Evolutionary conservation across 2,113 vertebrate genomes (phyloP).

Genomic region (Myodes glareolus): DNA sequence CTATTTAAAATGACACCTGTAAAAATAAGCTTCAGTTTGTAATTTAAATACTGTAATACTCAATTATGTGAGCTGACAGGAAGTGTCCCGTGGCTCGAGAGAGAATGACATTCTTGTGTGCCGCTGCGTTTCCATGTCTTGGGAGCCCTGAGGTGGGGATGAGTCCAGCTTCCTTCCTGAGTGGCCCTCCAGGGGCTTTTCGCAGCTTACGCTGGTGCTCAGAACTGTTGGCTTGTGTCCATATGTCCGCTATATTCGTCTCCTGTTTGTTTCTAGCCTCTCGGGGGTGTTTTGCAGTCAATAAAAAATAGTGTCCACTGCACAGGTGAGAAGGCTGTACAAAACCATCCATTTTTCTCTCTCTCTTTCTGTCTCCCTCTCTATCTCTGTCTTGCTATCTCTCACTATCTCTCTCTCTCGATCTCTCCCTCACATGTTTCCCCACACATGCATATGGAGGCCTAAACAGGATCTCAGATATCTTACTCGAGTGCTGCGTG

Average conservation of each 20-base stretch:
- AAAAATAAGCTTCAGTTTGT: constrained; percentile 92
- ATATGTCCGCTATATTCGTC: background rate
- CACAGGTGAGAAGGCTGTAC: background rate
- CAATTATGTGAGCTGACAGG: constrained; percentile 89
- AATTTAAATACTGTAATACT: constrained; percentile 91
- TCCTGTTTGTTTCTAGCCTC: background rate
- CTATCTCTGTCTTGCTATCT: background rate
- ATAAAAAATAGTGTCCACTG: background rate
- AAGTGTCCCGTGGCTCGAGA: constrained; percentile 86
- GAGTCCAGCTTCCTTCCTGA: background rate
- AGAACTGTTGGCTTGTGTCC: fast-evolving
- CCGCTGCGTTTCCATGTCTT: constrained; percentile 77
- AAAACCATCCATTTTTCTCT: background rate
- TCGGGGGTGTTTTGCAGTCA: background rate
- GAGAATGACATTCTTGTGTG: constrained; percentile 85
- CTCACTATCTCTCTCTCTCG: background rate
- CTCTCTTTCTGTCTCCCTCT: too few species aligned
- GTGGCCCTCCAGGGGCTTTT: background rate
- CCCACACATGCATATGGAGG: background rate
- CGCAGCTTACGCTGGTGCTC: background rate
- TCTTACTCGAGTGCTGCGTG: too few species aligned
- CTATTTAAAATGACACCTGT: constrained; percentile 92
- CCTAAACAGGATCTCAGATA: background rate
- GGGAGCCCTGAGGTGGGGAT: constrained; percentile 78
- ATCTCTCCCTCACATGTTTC: fast-evolving